Conservation (phyloP, 2,113 vertebrate genomes). For the Ophthalmolycus amberensis region DNA sequence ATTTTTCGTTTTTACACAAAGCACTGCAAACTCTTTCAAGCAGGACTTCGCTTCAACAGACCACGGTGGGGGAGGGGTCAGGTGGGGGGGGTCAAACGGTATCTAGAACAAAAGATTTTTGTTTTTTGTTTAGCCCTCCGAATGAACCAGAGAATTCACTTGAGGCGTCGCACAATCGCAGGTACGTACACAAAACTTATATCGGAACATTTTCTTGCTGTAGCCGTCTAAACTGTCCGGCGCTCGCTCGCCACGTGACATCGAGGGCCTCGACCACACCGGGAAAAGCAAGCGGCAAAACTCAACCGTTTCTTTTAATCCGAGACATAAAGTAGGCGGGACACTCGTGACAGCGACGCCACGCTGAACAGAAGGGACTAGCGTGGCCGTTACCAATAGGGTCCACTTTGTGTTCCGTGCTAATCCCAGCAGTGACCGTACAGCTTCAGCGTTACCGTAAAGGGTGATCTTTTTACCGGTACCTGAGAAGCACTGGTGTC, state of each 20-base stretch:
- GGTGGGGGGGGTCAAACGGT: not conserved
- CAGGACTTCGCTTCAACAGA: slow-evolving; percentile 17
- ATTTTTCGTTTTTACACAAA: slow-evolving; percentile 41
- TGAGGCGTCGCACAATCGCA: slow-evolving; percentile 16
- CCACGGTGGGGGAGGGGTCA: slow-evolving; percentile 1
- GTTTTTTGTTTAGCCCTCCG: slow-evolving; percentile 13
- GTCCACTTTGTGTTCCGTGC: not conserved
- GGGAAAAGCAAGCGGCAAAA: not conserved
- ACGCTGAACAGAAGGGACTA: slow-evolving; percentile 9
- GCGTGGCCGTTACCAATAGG: slow-evolving; percentile 8
- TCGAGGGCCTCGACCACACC: not conserved
- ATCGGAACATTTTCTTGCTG: not conserved
- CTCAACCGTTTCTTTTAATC: slow-evolving; percentile 19
- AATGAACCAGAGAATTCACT: not conserved
- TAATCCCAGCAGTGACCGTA: not conserved
- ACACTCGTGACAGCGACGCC: slow-evolving; percentile 10
- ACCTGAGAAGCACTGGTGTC: slow-evolving; percentile 55
- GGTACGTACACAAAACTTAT: slow-evolving; percentile 24
- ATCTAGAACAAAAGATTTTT: not conserved
- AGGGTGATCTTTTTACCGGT: slow-evolving; percentile 13
- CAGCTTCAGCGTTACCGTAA: not conserved
- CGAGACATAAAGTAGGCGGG: slow-evolving; percentile 9
- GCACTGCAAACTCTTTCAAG: slow-evolving; percentile 51
- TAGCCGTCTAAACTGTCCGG: not conserved
- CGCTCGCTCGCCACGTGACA: not conserved